Evolutionary conservation across 2,888 invertebrate species (phyloP), one percentile per base, ranked within the genome.

Genomic region (Alsophila aescularia): DNA sequence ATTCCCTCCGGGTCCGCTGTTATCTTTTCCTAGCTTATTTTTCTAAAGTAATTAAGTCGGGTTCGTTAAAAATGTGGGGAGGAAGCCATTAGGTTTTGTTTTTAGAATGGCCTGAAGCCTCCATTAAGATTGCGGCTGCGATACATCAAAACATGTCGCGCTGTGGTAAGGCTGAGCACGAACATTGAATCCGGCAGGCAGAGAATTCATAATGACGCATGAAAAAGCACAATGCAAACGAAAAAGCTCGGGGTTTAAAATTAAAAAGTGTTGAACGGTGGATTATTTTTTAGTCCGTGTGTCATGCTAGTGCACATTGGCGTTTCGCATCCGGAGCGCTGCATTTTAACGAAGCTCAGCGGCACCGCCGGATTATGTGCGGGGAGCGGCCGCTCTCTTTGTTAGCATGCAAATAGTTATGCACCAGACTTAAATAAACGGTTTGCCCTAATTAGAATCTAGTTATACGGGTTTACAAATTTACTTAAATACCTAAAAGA

Each of bases 321-420:
- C 79, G 72, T 77, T 76, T 77, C 70, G 80, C 77, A 84, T 83
- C 83, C 83, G 81, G 73, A 72, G 79, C 71, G 76, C 69, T 83
- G 84, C 83, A 85, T 84, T 84, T 83, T 85, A 85, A 85, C 84
- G 85, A 83, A 76, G 70, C 74, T 60, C 43, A 10, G 60, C 40
- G 41, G 52, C 42, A 56, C 51, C 60, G 56, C 56, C 63, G 53
- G 61, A 63, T 56, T 63, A 60, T 61, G 53, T 39, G 43, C 53
- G 37, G 42, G 35, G 59, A 56, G 64, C 53, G 52, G 21, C 37
- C 42, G 31, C 16, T 7, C 53, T 39, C 43, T 43, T 52, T 47
- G 45, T 41, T 45, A 35, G 32, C 16, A 41, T 35, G 52, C 34
- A 34, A 40, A 45, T 40, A 40, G 10, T n/a, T n/a, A 2, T 36